phyloP scores from a whole-genome alignment of 2,113 vertebrate genomes.

The Uropsilus gracilis region DNA sequence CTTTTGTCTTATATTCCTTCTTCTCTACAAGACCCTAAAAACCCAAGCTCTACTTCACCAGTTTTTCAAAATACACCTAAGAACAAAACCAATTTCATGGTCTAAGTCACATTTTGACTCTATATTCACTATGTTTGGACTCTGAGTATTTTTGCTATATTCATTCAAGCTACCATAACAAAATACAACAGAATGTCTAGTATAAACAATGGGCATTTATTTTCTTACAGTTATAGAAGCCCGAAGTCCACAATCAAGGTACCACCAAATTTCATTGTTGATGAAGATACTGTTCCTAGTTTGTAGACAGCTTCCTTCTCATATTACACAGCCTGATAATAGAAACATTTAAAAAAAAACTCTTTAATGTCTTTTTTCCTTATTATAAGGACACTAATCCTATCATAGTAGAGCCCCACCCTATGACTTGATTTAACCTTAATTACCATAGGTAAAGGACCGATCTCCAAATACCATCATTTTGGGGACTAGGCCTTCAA shows the following conservation, averaged over 20 bases:
- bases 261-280: background rate
- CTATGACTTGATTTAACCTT: background rate
- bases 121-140: background rate
- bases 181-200: background rate
- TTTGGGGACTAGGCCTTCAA: background rate
- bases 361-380: too few relatives aligned
- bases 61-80: background rate
- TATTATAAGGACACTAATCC: background rate
- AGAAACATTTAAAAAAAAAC: too few relatives aligned
- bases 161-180: background rate
- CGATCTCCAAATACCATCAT: background rate
- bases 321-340: background rate
- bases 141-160: background rate
- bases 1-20: background rate
- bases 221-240: background rate
- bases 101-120: background rate
- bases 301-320: background rate
- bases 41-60: background rate
- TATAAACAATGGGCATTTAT: background rate
- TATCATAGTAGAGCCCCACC: background rate
- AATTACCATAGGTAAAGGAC: background rate
- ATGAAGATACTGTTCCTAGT: background rate
- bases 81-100: background rate
- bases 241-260: background rate
- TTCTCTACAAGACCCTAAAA: background rate